A percentile compares a stretch with the other conserved stretches of the same genome.
Conservation (phyloP, 2,888 invertebrate genomes). For the Drosophila phalerata region DNA sequence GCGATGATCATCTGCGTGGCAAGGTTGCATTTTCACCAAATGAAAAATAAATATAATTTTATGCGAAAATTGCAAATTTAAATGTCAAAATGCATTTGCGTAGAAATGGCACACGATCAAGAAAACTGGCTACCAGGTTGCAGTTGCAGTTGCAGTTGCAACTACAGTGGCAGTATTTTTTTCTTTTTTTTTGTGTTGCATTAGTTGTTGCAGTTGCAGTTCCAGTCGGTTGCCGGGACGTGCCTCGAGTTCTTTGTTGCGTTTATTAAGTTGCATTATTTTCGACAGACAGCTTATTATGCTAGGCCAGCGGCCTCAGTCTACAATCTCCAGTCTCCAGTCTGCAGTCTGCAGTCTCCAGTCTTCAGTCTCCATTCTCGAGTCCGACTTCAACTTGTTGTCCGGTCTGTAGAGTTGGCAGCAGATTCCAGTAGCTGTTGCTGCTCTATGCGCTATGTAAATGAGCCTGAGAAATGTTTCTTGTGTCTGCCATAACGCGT, state of each 20-base stretch:
- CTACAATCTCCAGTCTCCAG: not conserved
- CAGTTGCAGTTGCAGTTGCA: too few species aligned
- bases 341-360: not conserved
- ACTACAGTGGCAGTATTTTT: not conserved
- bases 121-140: slow-evolving; percentile 19
- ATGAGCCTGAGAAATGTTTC: slow-evolving; percentile 76
- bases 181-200: not conserved
- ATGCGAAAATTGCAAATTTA: slow-evolving; percentile 81
- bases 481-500: slow-evolving; percentile 54
- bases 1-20: slow-evolving; percentile 11
- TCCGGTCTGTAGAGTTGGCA: slow-evolving; percentile 12
- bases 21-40: slow-evolving; percentile 72
- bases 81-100: slow-evolving; percentile 82
- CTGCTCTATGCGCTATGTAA: slow-evolving; percentile 60
- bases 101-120: slow-evolving; percentile 56
- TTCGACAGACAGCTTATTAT: slow-evolving; percentile 74
- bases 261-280: slow-evolving; percentile 78
- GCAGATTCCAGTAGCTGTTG: slow-evolving; percentile 67
- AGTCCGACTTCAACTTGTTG: slow-evolving; percentile 1
- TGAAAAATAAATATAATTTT: slow-evolving; percentile 76
- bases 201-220: slow-evolving; percentile 30
- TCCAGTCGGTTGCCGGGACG: slow-evolving; percentile 25
- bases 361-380: slow-evolving; percentile 1
- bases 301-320: slow-evolving; percentile 46
- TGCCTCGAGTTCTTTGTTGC: slow-evolving; percentile 66